Evolutionary conservation across 2,888 invertebrate genomes (phyloP), one percentile per base, ranked within the genome.

Genomic region (Lobophora halterata): DNA sequence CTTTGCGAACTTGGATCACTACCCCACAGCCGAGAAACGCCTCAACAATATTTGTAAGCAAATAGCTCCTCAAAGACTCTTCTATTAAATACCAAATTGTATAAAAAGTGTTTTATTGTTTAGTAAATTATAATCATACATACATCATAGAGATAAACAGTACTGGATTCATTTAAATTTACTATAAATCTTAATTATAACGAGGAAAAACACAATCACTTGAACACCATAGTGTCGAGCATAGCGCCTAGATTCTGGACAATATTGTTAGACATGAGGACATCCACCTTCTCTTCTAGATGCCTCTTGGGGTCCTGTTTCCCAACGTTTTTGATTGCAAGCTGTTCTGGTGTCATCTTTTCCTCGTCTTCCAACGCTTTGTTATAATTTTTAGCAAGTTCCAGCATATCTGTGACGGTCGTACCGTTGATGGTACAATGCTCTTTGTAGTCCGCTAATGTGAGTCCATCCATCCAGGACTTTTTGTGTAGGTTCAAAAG

Each of bases 281-380:
- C 93, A 78, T 98, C 97, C 9, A 98, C 98, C 86, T 98, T 97
- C 76, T 99, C 99, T 81, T 99, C 98, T 76, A 99, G 90, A 92
- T 99, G 99, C 58, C 99, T 92, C 87, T 99, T 99, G 10, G 99
- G 99, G 79, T 99, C 99, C 81, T 97, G 95, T 81, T 96, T 99
- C 34, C 99, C 99, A 44, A 99, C 99, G 88, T 99, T 99, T 81
- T 99, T 99, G 67, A 99, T 99, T 9, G 98, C 99, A 80, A 99
- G 87, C 77, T 99, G 99, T 80, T 99, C 98, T 1, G 98, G 97
- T 2, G 99, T 99, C 98, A 99, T 98, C 79, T 97, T 98, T 70
- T 99, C 99, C 77, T 99, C 99, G 63, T 99, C 99, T 82, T 99
- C 99, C 45, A 99, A 87, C 3, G 99, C 96, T 89, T 98, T 98